Base-by-base conservation (phyloP, 2,797 vertebrate genomes). In the Paedocypris micromegethes region DNA sequence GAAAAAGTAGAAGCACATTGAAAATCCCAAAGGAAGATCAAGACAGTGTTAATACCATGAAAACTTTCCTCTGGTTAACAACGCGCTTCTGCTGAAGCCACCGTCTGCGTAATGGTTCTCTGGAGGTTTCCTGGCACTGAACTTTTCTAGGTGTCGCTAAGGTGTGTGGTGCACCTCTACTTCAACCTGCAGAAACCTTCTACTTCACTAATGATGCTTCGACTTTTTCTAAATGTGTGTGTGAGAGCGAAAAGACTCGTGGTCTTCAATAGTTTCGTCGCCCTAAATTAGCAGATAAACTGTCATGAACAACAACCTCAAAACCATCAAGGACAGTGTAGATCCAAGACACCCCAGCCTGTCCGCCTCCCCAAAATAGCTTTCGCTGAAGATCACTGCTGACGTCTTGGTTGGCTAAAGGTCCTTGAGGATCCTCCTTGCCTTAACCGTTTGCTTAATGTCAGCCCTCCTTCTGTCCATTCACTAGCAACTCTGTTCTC, bases 81-180 rank as follows among this genome's bases (percentile, higher is more conserved):
- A 77, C 82, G 79, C 80, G 80, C 82, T 56, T 77, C 83, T 83
- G 78, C 78, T 77, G 82, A 78, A 81, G 81, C 84, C 66, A 5
- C 76, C 81, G 78, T 86, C 83, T 88, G 78, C 55, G 76, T 89
- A 89, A 90, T 90, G 83, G 89, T 87, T 85, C 89, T 86, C 87
- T 58, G 73, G 88, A 84, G 88, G 77, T 88, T 87, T 84, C 72
- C 59, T 52, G 72, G 44, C 56, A 41, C 73, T 77, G 80, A 82
- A 77, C 64, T 78, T 60, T 75, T 67, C 76, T 68, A 75, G 47
- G 46, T 69, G 49, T 53, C 60, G 64, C 77, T 74, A 76, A 82
- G 75, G 82, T 81, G 85, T 88, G 83, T 58, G 80, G 83, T 83
- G 83, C 83, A 80, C 84, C 82, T 84, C 83, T 82, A 81, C 61